A percentile compares a stretch with the other conserved stretches of the same genome.
Conservation (phyloP, 2,797 vertebrate genomes). For the Mionectes olivaceus region DNA sequence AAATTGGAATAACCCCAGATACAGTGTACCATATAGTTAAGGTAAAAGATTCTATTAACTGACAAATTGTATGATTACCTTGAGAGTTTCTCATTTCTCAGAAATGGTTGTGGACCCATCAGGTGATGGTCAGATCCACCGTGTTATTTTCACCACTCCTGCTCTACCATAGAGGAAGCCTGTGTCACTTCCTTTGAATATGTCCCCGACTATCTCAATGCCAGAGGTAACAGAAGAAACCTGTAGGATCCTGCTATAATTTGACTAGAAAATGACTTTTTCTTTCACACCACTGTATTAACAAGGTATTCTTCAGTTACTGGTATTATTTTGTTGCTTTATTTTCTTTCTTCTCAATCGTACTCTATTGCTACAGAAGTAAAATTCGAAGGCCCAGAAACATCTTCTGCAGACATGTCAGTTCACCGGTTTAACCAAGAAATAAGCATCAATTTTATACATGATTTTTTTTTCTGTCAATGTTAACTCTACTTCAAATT, state of each 20-base stretch:
- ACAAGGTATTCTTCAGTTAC: background rate
- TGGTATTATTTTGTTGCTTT: background rate
- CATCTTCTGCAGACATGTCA: background rate
- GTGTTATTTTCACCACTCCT: background rate
- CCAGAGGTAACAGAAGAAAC: background rate
- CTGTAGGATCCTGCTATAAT: background rate
- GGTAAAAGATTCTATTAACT: background rate
- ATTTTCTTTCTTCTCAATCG: background rate
- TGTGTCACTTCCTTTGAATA: background rate
- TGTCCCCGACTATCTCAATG: background rate
- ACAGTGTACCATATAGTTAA: background rate
- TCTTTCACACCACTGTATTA: background rate
- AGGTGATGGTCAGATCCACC: background rate
- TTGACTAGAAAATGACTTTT: background rate
- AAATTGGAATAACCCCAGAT: background rate
- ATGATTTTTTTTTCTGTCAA: background rate
- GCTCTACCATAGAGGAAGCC: rapidly evolving
- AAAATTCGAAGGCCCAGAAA: background rate
- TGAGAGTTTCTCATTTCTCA: background rate
- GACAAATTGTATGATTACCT: background rate
- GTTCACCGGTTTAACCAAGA: background rate
- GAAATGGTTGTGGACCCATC: background rate
- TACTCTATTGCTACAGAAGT: background rate
- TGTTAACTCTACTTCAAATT: background rate
- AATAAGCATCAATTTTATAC: background rate